phyloP scores from a whole-genome alignment of 2,797 vertebrate species.

The Dendrocincla fuliginosa region DNA sequence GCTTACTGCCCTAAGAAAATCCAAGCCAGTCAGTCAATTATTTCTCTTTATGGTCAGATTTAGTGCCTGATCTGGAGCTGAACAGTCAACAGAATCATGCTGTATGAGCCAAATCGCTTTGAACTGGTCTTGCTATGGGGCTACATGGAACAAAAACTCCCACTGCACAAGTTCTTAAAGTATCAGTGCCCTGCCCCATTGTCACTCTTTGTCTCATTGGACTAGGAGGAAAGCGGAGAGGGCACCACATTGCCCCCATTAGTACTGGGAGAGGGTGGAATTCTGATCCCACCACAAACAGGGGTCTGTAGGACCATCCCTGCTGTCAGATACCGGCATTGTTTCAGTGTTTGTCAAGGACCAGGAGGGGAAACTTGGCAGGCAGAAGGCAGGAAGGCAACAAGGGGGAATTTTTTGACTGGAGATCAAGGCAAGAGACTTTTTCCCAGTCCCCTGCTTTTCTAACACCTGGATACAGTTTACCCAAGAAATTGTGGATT shows the following conservation, averaged over 20 bases:
- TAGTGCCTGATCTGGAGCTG: not conserved
- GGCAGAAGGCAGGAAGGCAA: not conserved
- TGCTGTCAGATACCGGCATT: not conserved
- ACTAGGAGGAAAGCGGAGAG: not conserved
- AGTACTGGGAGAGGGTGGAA: not conserved
- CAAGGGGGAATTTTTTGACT: not conserved
- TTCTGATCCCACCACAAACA: not conserved
- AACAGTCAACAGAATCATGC: not conserved
- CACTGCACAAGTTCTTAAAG: not conserved
- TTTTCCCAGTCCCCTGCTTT: not conserved
- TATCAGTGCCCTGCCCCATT: not conserved
- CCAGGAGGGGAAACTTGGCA: not conserved
- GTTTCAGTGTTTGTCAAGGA: not conserved
- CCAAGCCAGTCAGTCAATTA: not conserved
- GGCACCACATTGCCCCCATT: fast-evolving
- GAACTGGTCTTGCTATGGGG: not conserved
- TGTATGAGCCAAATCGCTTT: not conserved
- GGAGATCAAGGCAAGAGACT: not conserved
- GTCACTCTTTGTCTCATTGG: not conserved
- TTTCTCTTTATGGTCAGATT: not conserved
- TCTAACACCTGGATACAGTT: not conserved
- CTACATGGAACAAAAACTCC: not conserved
- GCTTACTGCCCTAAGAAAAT: not conserved
- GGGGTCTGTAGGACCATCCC: not conserved
- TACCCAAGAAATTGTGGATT: not conserved